Conservation (phyloP, 2,113 vertebrate species). For the Hirundichthys speculiger region DNA sequence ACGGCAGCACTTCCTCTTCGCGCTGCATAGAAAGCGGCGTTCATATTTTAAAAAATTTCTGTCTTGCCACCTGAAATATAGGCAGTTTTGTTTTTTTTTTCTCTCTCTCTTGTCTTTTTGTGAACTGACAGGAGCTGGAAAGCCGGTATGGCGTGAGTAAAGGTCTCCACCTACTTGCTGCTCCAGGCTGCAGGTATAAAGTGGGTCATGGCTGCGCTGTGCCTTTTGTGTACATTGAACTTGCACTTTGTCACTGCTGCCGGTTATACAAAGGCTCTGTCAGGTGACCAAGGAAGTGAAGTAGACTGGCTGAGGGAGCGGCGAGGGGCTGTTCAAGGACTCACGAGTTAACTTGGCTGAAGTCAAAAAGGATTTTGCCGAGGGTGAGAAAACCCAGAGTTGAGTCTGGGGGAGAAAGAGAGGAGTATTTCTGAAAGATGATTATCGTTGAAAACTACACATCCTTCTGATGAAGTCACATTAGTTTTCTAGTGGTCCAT, state of each 20-base stretch:
- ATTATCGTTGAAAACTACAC: too few species aligned
- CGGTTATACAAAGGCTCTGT: slow-evolving; percentile 31
- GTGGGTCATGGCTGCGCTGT: slow-evolving; percentile 48
- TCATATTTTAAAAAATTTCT: not conserved
- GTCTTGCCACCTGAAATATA: not conserved
- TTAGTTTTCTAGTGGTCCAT: too few species aligned
- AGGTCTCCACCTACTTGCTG: slow-evolving; percentile 26
- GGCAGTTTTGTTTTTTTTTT: not conserved
- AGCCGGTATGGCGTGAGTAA: slow-evolving; percentile 32
- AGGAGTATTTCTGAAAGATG: slow-evolving; percentile 17
- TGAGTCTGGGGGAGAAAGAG: slow-evolving; percentile 9
- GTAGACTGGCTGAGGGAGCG: slow-evolving; percentile 14
- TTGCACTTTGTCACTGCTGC: slow-evolving; percentile 52
- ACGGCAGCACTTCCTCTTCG: slow-evolving; percentile 29
- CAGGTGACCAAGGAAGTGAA: slow-evolving; percentile 54
- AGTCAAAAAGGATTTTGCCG: slow-evolving; percentile 48
- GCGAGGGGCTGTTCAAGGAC: slow-evolving; percentile 9
- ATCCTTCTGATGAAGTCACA: not conserved
- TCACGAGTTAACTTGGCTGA: slow-evolving; percentile 1
- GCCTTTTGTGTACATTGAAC: slow-evolving; percentile 67
- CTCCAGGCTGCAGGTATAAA: slow-evolving; percentile 47
- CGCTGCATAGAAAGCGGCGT: not conserved
- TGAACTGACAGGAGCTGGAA: slow-evolving; percentile 28
- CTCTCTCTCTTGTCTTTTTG: slow-evolving; percentile 13
- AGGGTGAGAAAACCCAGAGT: slow-evolving; percentile 5